Conservation (phyloP, 1,140 invertebrate genomes). For the Cardiocondyla obscurior region DNA sequence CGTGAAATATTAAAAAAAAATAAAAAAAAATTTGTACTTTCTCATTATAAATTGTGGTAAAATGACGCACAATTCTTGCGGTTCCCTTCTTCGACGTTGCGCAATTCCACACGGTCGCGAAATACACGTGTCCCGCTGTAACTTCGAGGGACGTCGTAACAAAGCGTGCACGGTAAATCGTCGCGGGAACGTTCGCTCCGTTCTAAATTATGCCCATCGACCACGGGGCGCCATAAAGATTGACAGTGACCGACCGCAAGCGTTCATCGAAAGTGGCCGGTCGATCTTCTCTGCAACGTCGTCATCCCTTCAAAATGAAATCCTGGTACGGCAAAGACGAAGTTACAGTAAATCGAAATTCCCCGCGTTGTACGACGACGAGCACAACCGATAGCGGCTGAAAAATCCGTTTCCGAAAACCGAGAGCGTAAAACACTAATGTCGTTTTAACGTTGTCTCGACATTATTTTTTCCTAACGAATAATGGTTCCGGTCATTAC, state of each 20-base stretch:
- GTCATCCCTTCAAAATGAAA: slow-evolving; percentile 30
- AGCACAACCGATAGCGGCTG: background rate
- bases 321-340: slow-evolving; percentile 5
- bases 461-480: too few relatives aligned
- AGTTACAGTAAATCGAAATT: slow-evolving; percentile 15
- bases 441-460: too few relatives aligned
- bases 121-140: slow-evolving; percentile 12
- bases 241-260: slow-evolving; percentile 78
- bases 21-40: too few relatives aligned
- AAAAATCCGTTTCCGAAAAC: too few relatives aligned
- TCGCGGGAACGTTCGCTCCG: slow-evolving; percentile 66
- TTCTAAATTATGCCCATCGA: slow-evolving; percentile 76
- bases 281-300: slow-evolving; percentile 54
- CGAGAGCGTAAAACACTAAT: too few relatives aligned
- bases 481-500: background rate
- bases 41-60: background rate
- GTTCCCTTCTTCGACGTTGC: slow-evolving; percentile 14
- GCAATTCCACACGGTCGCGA: slow-evolving; percentile 23
- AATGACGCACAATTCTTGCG: slow-evolving; percentile 11
- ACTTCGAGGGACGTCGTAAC: slow-evolving; percentile 50
- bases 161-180: slow-evolving; percentile 66
- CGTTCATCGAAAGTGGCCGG: slow-evolving; percentile 78
- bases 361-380: background rate
- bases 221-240: slow-evolving; percentile 81
- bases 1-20: background rate